Conservation (phyloP, 2,113 vertebrate species). For the Myotis lucifugus region DNA sequence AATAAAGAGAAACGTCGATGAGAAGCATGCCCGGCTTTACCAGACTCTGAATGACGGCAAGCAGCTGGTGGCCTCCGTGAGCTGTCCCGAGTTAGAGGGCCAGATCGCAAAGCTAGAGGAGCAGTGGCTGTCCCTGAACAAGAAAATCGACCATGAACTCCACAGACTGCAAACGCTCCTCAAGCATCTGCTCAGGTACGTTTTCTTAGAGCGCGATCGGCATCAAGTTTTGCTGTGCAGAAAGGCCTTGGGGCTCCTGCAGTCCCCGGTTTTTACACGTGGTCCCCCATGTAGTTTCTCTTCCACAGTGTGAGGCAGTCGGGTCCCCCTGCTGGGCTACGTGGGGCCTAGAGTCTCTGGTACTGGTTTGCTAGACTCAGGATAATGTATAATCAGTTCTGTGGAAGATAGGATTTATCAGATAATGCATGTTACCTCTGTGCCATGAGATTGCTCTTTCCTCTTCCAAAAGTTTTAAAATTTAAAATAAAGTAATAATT, state of each 20-base stretch:
- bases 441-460: neutral
- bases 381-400: neutral
- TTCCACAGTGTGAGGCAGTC: neutral
- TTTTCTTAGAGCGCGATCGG: neutral
- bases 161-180: constrained; percentile 79
- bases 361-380: neutral
- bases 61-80: constrained; percentile 80
- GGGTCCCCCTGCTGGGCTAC: neutral
- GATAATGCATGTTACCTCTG: neutral
- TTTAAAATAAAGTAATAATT: neutral
- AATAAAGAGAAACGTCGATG: constrained; percentile 82
- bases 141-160: constrained; percentile 83
- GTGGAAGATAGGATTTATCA: neutral
- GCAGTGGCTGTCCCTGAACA: constrained; percentile 85
- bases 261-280: neutral
- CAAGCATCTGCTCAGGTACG: constrained; percentile 88
- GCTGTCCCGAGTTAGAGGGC: constrained; percentile 82
- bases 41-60: constrained; percentile 86
- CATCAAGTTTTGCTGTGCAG: neutral
- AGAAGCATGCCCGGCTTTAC: constrained; percentile 83
- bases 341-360: neutral
- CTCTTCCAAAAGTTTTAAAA: neutral
- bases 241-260: neutral
- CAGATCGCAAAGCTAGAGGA: constrained; percentile 85
- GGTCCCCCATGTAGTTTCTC: fast-evolving